Percentiles rank a stretch among this genome's conserved stretches.
Conservation (phyloP, 2,797 vertebrate species). For the Sebastes itinus region DNA sequence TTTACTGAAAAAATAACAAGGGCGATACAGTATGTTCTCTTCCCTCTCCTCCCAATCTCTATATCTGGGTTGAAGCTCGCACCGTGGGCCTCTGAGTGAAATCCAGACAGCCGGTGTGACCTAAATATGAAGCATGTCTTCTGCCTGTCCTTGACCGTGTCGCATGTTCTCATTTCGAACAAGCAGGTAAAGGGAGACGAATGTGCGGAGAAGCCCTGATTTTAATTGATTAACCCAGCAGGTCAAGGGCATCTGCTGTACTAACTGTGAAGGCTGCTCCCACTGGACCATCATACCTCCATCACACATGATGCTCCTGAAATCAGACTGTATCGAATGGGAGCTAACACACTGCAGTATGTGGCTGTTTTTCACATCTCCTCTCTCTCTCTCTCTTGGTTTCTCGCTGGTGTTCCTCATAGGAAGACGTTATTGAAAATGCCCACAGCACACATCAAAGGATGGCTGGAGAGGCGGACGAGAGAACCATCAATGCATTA, state of each 20-base stretch:
- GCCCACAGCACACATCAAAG: conserved; percentile 73
- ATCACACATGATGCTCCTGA: conserved; percentile 35
- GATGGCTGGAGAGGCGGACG: conserved; percentile 30
- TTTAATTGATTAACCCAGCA: conserved; percentile 15
- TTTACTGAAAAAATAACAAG: conserved; percentile 39
- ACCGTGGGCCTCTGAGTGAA: conserved; percentile 52
- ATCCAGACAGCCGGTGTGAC: conserved; percentile 70
- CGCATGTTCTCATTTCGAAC: conserved; percentile 44
- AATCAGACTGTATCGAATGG: conserved; percentile 45
- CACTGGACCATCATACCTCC: conserved; percentile 24
- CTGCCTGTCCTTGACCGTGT: conserved; percentile 72
- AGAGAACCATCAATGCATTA: conserved; percentile 59
- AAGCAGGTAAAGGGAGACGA: conserved; percentile 18
- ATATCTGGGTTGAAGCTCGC: conserved; percentile 72
- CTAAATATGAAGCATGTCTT: conserved; percentile 70
- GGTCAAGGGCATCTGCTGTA: conserved; percentile 51
- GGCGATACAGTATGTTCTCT: conserved; percentile 46
- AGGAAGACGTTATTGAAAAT: conserved; percentile 71
- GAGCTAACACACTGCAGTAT: conserved; percentile 64
- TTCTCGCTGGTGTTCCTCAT: conserved; percentile 32
- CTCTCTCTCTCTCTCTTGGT: background rate
- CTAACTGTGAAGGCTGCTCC: conserved; percentile 30
- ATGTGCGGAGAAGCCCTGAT: background rate
- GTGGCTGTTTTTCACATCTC: conserved; percentile 34
- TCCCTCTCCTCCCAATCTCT: conserved; percentile 41